Evolutionary conservation across 2,797 vertebrate species (phyloP), one percentile per base, ranked within the genome.

Genomic region (Setipinna tenuifilis): DNA sequence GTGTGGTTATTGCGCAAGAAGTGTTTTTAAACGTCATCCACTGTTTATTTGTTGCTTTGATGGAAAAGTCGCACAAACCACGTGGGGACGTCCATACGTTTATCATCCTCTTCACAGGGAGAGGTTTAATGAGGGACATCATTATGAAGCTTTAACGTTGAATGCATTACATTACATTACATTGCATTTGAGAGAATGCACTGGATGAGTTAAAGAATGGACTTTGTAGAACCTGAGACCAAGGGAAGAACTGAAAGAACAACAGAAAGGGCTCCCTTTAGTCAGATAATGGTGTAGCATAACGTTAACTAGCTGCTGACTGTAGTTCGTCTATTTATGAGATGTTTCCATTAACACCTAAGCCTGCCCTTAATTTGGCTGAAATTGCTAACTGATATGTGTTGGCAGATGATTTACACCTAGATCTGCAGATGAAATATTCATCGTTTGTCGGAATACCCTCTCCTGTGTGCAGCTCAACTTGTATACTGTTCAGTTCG

Each of bases 71-170:
- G 17, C 25, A 17, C 81, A 46, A 87, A 88, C 87, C 94, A 96
- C 93, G 93, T 95, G 94, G 93, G 91, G 50, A 78, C 44, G 41
- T 46, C 17, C 16, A 78, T 35, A 12, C 23, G 62, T 62, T 65
- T 65, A 65, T n/a, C 65, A 71, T 44, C 35, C 16, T 78, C 35
- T 21, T 78, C 71, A 9, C 35, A 21, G 31, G 35, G 25, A 65
- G 68, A 28, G 1, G 11, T 35, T 35, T 75, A 35, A 78, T 44
- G 31, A 78, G 16, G 2, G 35, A 71, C 16, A 71, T 16, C 5
- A n/a, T 12, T 6, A 35, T 10, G 2, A n/a, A 41, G 50, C 50
- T 54, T 3, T 3, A 54, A 54, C 50, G 50, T 14, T 65, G n/a
- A 21, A 44, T 78, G n/a, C n/a, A n/a, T n/a, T n/a, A n/a, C n/a